phyloP scores from a whole-genome alignment of 2,888 invertebrate genomes.

The Macroteleia sp. region DNA sequence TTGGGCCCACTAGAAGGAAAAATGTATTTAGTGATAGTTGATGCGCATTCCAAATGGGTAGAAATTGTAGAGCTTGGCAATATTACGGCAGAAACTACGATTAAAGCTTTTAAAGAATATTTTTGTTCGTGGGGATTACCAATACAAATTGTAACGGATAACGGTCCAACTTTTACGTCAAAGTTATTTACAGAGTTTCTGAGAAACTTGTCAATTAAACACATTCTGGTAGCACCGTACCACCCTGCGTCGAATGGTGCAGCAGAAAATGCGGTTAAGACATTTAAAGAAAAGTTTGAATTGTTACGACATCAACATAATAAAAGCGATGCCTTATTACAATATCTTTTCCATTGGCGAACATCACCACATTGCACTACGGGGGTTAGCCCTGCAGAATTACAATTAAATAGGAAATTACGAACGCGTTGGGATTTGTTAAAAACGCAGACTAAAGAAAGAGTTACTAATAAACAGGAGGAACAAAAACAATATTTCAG shows the following conservation, averaged over 20 bases:
- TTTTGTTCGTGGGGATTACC: background rate
- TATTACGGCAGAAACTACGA: constrained; percentile 7
- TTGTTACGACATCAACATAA: too few relatives aligned
- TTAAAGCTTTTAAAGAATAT: background rate
- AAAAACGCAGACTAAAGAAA: constrained; percentile 18
- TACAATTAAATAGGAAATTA: constrained; percentile 5
- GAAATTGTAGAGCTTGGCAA: constrained; percentile 28
- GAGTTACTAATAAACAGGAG: constrained; percentile 21
- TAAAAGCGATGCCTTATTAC: constrained; percentile 42
- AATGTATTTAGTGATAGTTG: constrained; percentile 66
- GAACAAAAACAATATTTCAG: constrained; percentile 36
- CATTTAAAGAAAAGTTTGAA: too few relatives aligned
- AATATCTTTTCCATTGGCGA: constrained; percentile 54
- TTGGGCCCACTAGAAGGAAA: constrained; percentile 45
- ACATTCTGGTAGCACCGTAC: too few relatives aligned
- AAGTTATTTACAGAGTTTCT: constrained; percentile 46
- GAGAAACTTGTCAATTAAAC: constrained; percentile 1
- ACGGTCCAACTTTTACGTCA: constrained; percentile 63
- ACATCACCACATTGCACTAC: constrained; percentile 31
- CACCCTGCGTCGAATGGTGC: too few relatives aligned
- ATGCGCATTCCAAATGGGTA: constrained; percentile 64
- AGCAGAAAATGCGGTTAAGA: too few relatives aligned
- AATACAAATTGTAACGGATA: constrained; percentile 61
- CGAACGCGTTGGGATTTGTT: constrained; percentile 15
- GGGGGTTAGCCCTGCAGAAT: constrained; percentile 11